Base-by-base conservation (phyloP, 1,140 invertebrate species). In the Latrodectus geometricus region DNA sequence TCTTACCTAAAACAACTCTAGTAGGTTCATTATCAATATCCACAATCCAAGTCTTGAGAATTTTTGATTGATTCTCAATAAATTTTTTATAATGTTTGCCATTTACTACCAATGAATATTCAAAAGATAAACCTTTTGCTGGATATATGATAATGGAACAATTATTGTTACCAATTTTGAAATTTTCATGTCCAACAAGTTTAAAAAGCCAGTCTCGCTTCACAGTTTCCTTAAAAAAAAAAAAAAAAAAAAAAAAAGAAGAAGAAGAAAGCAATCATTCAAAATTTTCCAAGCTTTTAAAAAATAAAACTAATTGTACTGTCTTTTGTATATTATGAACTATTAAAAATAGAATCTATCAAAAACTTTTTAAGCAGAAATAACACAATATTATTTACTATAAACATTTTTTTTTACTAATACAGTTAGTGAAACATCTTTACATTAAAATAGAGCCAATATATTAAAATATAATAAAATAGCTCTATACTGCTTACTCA, bases 161-260 rank as follows among this genome's bases (percentile, higher is more conserved):
- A 35, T 90, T 90, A 78, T 91, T 91, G 52, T 87, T 88, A 3
- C 93, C 93, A 50, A 95, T 90, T 65, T 90, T 90, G 90, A 95
- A 95, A n/a, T 90, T 89, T 90, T 95, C 94, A 74, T 90, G 90
- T 8, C 96, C 96, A 0, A 97, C 96, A 69, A 97, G 90, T 90
- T 95, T 95, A 90, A 97, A 97, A 95, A 97, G 96, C 95, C 95
- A 97, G 75, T 97, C 95, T 86, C 93, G 92, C 35, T 94, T 92
- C 9, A 95, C 87, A 9, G 96, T 92, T 91, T 96, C 96, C 95
- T 96, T 88, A 23, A 92, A 91, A 89, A 75, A 89, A 73, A 85
- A 76, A 83, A 23, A 23, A 73, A 8, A 49, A 49, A 73, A 12
- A 56, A 56, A 9, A 56, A 9, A n/a, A n/a, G n/a, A n/a, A n/a